Evolutionary conservation across 2,113 vertebrate species (phyloP).

Genomic region (Urocitellus parryii): DNA sequence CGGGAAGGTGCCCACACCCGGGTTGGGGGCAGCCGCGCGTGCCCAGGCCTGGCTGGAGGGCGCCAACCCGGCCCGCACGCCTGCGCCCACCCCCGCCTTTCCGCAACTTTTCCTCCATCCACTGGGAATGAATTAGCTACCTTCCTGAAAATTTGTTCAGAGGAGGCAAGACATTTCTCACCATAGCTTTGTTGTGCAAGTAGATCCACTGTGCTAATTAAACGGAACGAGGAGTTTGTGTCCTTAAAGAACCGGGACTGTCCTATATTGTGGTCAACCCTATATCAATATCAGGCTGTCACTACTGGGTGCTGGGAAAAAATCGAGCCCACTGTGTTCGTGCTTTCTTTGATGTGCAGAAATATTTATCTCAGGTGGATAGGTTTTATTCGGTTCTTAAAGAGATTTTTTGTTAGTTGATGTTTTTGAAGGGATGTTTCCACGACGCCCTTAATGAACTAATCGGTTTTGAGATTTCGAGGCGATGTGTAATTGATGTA

Average conservation of each 20-base stretch:
- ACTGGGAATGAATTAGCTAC: neutral
- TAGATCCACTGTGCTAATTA: neutral
- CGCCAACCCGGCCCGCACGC: too few species aligned
- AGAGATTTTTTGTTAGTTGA: neutral
- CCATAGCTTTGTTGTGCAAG: neutral
- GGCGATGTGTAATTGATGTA: neutral
- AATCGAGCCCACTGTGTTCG: accelerated
- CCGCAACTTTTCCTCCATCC: neutral
- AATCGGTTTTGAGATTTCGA: conserved; percentile 36
- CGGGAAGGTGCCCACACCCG: neutral
- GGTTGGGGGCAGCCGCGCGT: neutral
- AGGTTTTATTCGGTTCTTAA: conserved; percentile 34
- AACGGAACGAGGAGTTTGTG: conserved; percentile 9
- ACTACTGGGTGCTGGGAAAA: too few species aligned
- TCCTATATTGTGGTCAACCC: neutral
- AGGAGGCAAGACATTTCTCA: neutral
- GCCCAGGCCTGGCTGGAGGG: neutral
- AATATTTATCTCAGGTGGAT: neutral
- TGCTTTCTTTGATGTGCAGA: conserved; percentile 4
- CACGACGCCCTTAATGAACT: neutral
- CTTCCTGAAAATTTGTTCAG: neutral
- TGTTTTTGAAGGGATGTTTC: neutral
- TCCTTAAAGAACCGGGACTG: neutral
- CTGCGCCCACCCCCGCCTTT: neutral
- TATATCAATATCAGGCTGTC: neutral